Conservation (phyloP, 2,797 vertebrate species). For the Pampus argenteus region DNA sequence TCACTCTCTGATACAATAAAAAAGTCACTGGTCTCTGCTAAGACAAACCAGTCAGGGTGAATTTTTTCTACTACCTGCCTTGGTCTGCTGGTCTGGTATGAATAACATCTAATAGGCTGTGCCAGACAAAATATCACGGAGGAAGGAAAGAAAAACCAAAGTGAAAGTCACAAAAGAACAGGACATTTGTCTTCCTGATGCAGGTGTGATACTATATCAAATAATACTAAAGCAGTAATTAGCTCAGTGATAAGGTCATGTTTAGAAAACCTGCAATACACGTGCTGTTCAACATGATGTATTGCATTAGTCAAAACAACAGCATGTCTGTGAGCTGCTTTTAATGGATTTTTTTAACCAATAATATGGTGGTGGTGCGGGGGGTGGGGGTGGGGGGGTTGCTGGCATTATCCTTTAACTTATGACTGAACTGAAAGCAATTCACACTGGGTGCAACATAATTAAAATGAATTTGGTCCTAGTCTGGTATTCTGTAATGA, state of each 20-base stretch:
- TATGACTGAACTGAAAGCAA: slow-evolving; percentile 20
- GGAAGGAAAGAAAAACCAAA: not conserved
- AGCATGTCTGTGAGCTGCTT: slow-evolving; percentile 61
- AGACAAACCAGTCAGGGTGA: slow-evolving; percentile 75
- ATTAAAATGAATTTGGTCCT: slow-evolving; percentile 56
- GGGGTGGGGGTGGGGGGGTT: too few relatives aligned
- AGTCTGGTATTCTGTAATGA: slow-evolving; percentile 55
- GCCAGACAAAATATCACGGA: slow-evolving; percentile 51
- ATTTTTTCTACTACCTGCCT: slow-evolving; percentile 60
- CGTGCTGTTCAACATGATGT: slow-evolving; percentile 62
- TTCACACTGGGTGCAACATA: slow-evolving; percentile 36
- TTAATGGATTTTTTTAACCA: slow-evolving; percentile 54
- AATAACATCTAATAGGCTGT: slow-evolving; percentile 59
- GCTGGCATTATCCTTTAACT: slow-evolving; percentile 35
- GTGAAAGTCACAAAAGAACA: slow-evolving; percentile 36
- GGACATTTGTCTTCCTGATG: slow-evolving; percentile 48
- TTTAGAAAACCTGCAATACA: slow-evolving; percentile 46
- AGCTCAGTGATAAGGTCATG: slow-evolving; percentile 62
- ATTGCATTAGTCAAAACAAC: slow-evolving; percentile 65
- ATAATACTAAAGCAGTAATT: slow-evolving; percentile 67
- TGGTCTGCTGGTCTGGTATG: slow-evolving; percentile 63
- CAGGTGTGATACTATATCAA: slow-evolving; percentile 59
- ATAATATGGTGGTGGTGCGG: too few relatives aligned
- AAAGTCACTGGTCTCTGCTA: slow-evolving; percentile 71
- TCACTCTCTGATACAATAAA: slow-evolving; percentile 75